Evolutionary conservation across 2,888 invertebrate genomes (phyloP).

Genomic region (Masnerella sp.): DNA sequence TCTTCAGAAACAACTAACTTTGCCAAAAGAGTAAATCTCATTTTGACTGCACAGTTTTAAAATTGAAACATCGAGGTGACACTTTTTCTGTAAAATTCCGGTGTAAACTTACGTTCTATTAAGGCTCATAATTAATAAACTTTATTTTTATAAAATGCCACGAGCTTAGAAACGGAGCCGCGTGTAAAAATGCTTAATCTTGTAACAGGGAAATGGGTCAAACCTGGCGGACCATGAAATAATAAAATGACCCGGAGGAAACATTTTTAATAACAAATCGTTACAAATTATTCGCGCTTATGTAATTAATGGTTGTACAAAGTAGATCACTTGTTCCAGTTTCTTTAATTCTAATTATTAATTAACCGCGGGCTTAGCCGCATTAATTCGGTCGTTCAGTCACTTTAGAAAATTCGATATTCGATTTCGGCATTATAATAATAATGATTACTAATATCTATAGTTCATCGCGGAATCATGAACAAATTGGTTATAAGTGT

Average conservation of each 20-base stretch:
- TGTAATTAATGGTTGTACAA: slow-evolving; percentile 6
- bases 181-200: not conserved
- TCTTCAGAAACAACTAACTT: too few relatives aligned
- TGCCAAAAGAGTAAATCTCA: too few relatives aligned
- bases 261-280: not conserved
- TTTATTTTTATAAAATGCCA: too few relatives aligned
- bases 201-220: not conserved
- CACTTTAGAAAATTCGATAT: slow-evolving; percentile 22
- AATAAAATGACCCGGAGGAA: not conserved
- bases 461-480: slow-evolving; percentile 12
- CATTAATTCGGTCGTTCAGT: slow-evolving; percentile 14
- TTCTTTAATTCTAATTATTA: slow-evolving; percentile 19
- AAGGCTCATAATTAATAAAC: too few relatives aligned
- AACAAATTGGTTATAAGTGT: not conserved
- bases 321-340: slow-evolving; percentile 15
- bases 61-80: too few relatives aligned
- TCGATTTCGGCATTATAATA: slow-evolving; percentile 19
- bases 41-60: too few relatives aligned
- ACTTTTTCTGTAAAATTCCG: too few relatives aligned
- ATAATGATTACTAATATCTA: slow-evolving; percentile 30
- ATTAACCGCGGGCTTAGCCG: slow-evolving; percentile 10
- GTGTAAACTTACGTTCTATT: too few relatives aligned
- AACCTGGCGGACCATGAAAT: not conserved
- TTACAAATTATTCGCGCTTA: not conserved
- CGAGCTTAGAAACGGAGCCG: too few relatives aligned